A percentile compares a stretch with the other conserved stretches of the same genome.
phyloP scores from a whole-genome alignment of 2,797 vertebrate genomes.

The Sebastes reedi region DNA sequence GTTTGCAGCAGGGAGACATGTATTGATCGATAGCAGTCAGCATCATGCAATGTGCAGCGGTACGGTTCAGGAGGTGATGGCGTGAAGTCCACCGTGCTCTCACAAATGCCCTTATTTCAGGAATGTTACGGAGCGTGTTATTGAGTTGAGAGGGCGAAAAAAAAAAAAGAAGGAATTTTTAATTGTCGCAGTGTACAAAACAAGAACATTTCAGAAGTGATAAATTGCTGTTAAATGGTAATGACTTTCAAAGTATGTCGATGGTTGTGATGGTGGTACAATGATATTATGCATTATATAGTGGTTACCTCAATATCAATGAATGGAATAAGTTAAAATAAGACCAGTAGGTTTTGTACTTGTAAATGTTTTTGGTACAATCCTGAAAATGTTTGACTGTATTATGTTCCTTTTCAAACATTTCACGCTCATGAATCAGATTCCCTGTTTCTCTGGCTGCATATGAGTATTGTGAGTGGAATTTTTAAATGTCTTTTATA shows the following conservation, averaged over 20 bases:
- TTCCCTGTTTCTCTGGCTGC: constrained; percentile 3
- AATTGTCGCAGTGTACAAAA: constrained; percentile 19
- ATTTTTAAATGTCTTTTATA: constrained; percentile 7
- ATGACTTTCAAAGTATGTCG: constrained; percentile 27
- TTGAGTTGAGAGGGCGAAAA: background rate
- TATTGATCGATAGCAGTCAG: constrained; percentile 44
- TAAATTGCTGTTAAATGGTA: constrained; percentile 42
- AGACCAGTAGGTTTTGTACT: constrained; percentile 41
- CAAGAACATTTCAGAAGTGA: constrained; percentile 39
- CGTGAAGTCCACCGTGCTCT: constrained; percentile 24
- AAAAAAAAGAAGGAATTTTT: background rate
- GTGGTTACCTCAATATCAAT: constrained; percentile 52
- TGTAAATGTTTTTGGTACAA: constrained; percentile 29
- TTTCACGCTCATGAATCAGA: constrained; percentile 8
- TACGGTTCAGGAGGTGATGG: constrained; percentile 18
- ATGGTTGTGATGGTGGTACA: constrained; percentile 39
- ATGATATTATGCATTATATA: constrained; percentile 51
- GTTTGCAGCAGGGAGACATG: constrained; percentile 29
- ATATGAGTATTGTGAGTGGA: constrained; percentile 33
- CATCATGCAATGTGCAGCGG: constrained; percentile 16
- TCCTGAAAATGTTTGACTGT: constrained; percentile 3
- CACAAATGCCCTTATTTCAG: constrained; percentile 20
- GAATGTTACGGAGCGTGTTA: background rate
- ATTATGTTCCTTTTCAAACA: background rate
- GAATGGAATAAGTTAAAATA: constrained; percentile 25